A percentile compares a stretch with the other conserved stretches of the same genome.
These are phyloP conservation scores for Axea sp. DNA, from an alignment of 2,888 invertebrate genomes.

Conservation along the genomic window DNA sequence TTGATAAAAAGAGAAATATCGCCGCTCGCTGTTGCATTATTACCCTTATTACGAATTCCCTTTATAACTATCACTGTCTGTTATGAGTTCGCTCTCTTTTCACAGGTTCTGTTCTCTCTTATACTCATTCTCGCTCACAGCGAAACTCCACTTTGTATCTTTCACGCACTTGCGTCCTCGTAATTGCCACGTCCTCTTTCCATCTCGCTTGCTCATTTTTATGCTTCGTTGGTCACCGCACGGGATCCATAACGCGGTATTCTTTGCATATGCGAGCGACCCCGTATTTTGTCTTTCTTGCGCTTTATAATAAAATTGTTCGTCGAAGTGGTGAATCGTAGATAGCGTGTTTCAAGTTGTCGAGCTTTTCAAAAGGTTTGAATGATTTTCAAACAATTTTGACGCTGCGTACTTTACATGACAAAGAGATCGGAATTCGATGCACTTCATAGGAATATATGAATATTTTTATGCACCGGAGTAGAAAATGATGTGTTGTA, in stretches of 20 bases:
- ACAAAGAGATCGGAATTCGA: slow-evolving; percentile 16
- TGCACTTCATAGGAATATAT: slow-evolving; percentile 16
- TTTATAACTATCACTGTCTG: slow-evolving; percentile 28
- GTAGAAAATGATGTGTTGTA: slow-evolving; percentile 23
- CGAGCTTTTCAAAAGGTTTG: slow-evolving; percentile 5
- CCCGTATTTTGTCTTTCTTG: slow-evolving; percentile 35
- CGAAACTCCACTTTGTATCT: slow-evolving; percentile 45
- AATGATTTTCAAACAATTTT: slow-evolving; percentile 29
- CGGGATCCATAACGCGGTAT: slow-evolving; percentile 32
- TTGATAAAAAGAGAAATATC: slow-evolving; percentile 23
- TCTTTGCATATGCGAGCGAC: slow-evolving; percentile 33
- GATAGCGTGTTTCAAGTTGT: not conserved
- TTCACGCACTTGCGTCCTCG: slow-evolving; percentile 22
- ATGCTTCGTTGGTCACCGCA: slow-evolving; percentile 50
- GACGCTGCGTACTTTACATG: slow-evolving; percentile 17
- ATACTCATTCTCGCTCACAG: slow-evolving; percentile 27
- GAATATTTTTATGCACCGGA: slow-evolving; percentile 11
- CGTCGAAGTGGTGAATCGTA: not conserved
- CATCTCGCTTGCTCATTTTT: slow-evolving; percentile 38
- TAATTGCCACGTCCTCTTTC: slow-evolving; percentile 20
- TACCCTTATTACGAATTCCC: slow-evolving; percentile 57
- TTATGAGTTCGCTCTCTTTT: too few species aligned
- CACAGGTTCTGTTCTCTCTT: slow-evolving; percentile 34
- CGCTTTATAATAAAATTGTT: slow-evolving; percentile 16
- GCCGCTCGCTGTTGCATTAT: slow-evolving; percentile 38